Evolutionary conservation across 2,888 invertebrate species (phyloP).

Genomic region (Rhogogaster chlorosoma): DNA sequence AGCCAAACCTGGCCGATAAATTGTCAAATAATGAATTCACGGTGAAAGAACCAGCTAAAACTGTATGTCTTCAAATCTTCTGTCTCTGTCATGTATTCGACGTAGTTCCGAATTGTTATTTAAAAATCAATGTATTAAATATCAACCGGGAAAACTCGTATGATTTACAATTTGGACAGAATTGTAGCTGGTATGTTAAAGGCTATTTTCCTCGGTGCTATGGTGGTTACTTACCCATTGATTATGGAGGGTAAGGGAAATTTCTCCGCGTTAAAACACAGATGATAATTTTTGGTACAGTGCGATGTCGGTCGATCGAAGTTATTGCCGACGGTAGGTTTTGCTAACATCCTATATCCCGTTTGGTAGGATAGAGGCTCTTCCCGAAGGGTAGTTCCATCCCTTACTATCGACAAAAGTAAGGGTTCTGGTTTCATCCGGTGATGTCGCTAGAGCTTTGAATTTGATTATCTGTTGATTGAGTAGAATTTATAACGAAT

Average conservation of each 20-base stretch:
- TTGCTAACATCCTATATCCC: not conserved
- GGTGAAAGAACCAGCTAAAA: not conserved
- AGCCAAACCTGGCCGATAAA: not conserved
- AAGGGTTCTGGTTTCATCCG: not conserved
- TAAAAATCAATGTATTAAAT: not conserved
- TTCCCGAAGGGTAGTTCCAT: not conserved
- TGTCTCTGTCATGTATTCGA: not conserved
- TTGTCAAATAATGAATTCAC: not conserved
- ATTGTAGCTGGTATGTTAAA: not conserved
- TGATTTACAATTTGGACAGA: not conserved
- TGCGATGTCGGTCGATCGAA: not conserved
- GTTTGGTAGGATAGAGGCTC: not conserved
- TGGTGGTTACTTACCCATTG: not conserved
- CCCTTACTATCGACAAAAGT: not conserved
- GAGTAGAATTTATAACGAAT: not conserved
- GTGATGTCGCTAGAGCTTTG: conserved; percentile 10
- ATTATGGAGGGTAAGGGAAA: not conserved
- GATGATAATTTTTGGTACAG: not conserved
- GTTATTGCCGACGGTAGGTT: conserved; percentile 8
- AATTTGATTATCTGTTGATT: not conserved
- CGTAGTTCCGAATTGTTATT: not conserved
- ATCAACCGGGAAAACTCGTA: not conserved
- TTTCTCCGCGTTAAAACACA: not conserved
- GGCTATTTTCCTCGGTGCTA: not conserved
- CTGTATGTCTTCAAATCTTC: not conserved